phyloP scores from a whole-genome alignment of 2,113 vertebrate species.

The Dendrocopos noguchii region DNA sequence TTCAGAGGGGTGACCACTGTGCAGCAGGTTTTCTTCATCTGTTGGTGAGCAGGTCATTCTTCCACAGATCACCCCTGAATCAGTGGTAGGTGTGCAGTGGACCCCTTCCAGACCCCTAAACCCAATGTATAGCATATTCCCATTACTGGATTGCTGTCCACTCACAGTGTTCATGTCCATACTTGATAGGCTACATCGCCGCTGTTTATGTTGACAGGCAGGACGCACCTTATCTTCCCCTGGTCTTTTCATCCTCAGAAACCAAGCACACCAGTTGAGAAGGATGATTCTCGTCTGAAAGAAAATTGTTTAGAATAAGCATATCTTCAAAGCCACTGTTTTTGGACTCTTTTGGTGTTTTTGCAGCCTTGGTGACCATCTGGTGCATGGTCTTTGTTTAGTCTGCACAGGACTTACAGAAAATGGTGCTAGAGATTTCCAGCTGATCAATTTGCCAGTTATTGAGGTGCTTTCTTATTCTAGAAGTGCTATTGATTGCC shows the following conservation, averaged over 20 bases:
- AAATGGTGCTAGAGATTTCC: neutral
- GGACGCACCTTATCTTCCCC: conserved; percentile 88
- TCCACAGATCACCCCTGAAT: conserved; percentile 86
- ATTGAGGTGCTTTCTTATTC: neutral
- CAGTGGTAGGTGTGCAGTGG: conserved; percentile 84
- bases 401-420: neutral
- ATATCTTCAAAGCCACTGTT: neutral
- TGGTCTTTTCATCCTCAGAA: conserved; percentile 93
- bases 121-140: conserved; percentile 88
- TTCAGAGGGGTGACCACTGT: conserved; percentile 71
- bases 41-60: conserved; percentile 81
- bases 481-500: neutral
- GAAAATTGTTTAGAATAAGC: neutral
- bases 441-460: neutral
- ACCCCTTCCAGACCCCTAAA: conserved; percentile 84
- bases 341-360: neutral
- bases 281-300: conserved; percentile 91
- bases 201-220: conserved; percentile 85
- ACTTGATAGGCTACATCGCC: conserved; percentile 85
- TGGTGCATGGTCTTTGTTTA: neutral
- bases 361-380: neutral
- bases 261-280: conserved; percentile 97
- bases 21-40: conserved; percentile 86
- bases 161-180: conserved; percentile 80
- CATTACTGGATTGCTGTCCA: conserved; percentile 76